These are phyloP conservation scores for Drosophila quadrilineata DNA, from an alignment of 1,140 invertebrate genomes.

Conservation along the genomic window DNA sequence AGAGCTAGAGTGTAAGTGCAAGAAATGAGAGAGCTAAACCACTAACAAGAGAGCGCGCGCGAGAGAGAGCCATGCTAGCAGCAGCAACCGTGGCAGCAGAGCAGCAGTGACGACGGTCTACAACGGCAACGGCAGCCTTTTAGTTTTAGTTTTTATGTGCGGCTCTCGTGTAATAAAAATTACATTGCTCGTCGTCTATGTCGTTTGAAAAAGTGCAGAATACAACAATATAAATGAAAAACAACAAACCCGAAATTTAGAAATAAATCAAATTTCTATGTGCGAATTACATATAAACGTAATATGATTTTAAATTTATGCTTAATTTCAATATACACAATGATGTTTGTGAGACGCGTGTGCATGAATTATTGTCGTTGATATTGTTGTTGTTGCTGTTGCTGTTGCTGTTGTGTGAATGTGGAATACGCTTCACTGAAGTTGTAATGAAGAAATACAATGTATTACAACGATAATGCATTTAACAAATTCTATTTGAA, in stretches of 20 bases:
- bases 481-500: constrained; percentile 18
- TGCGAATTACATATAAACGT: constrained; percentile 35
- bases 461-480: constrained; percentile 12
- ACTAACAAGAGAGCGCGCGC: constrained; percentile 16
- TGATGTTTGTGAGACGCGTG: background rate
- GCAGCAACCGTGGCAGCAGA: constrained; percentile 12
- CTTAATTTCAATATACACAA: constrained; percentile 24
- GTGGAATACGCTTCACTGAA: constrained; percentile 22
- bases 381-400: too few relatives aligned
- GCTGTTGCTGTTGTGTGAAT: constrained; percentile 23
- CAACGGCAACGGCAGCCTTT: constrained; percentile 54
- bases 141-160: constrained; percentile 63
- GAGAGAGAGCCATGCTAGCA: constrained; percentile 16
- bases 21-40: constrained; percentile 20
- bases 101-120: constrained; percentile 34
- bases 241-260: constrained; percentile 27
- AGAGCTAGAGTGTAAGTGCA: too few relatives aligned
- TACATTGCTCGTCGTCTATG: constrained; percentile 62
- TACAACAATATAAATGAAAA: constrained; percentile 46
- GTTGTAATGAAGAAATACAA: constrained; percentile 17
- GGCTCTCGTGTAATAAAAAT: constrained; percentile 71
- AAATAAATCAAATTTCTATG: constrained; percentile 42
- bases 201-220: constrained; percentile 58
- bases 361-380: background rate
- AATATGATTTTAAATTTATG: constrained; percentile 21